These are phyloP conservation scores for Cabera pusaria DNA, from an alignment of 2,888 invertebrate species.

Conservation along the genomic window DNA sequence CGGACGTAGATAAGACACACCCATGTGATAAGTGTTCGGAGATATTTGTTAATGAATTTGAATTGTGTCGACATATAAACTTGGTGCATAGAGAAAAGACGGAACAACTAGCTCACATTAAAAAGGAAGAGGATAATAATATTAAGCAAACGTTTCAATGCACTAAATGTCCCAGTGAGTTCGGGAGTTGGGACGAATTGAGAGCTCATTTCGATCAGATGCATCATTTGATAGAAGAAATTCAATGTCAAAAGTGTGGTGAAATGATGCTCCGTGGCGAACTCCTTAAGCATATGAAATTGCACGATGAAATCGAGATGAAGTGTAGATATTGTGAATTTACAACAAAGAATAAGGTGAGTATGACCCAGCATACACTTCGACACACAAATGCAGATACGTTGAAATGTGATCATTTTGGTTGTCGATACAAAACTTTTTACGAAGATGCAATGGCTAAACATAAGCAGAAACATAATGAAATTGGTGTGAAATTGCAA, in stretches of 20 bases:
- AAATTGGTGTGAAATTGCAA: conserved; percentile 65
- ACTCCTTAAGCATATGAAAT: conserved; percentile 64
- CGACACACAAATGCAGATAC: conserved; percentile 69
- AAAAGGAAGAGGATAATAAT: conserved; percentile 53
- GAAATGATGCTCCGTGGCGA: conserved; percentile 55
- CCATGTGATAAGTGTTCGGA: conserved; percentile 64
- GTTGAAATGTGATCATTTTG: conserved; percentile 54
- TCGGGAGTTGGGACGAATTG: conserved; percentile 55
- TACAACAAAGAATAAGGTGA: conserved; percentile 54
- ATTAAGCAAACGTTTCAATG: conserved; percentile 58
- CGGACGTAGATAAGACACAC: conserved; percentile 40
- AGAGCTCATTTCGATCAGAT: conserved; percentile 60
- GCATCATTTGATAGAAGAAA: conserved; percentile 52
- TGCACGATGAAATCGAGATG: conserved; percentile 39
- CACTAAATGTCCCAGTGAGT: conserved; percentile 62
- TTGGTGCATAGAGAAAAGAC: conserved; percentile 39
- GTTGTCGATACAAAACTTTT: conserved; percentile 67
- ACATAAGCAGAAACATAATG: conserved; percentile 61
- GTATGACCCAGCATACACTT: conserved; percentile 69
- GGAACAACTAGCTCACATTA: conserved; percentile 21
- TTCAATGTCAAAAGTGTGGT: conserved; percentile 71
- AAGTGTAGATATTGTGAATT: conserved; percentile 68
- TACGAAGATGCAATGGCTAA: conserved; percentile 69
- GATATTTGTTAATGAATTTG: conserved; percentile 63
- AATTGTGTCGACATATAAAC: conserved; percentile 65